These are phyloP conservation scores for Epinotia nisella DNA, from an alignment of 2,888 invertebrate genomes.

Conservation along the genomic window DNA sequence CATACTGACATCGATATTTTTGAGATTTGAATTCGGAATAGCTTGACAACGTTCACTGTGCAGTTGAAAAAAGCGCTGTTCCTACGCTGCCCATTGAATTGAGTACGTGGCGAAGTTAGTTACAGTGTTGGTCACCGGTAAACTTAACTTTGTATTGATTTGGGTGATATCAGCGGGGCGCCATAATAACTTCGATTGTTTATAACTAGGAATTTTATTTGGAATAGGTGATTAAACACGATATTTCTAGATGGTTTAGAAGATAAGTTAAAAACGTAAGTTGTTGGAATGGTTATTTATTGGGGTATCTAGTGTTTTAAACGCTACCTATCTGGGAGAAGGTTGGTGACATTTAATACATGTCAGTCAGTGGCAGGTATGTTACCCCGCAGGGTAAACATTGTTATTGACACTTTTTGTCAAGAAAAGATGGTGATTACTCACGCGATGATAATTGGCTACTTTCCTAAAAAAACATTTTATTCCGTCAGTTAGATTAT, in stretches of 20 bases:
- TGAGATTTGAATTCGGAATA: conserved; percentile 13
- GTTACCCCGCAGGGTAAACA: too few relatives aligned
- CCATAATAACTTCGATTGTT: conserved; percentile 19
- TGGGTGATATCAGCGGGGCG: conserved; percentile 6
- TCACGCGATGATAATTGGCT: too few relatives aligned
- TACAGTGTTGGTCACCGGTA: not conserved
- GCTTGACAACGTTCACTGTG: not conserved
- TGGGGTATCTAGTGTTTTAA: too few relatives aligned
- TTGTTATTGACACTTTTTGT: too few relatives aligned
- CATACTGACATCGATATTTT: not conserved
- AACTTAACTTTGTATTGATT: conserved; percentile 25
- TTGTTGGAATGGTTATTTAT: too few relatives aligned
- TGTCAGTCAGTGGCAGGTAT: too few relatives aligned
- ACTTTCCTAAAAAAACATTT: too few relatives aligned
- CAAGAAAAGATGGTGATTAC: too few relatives aligned
- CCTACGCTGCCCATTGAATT: not conserved
- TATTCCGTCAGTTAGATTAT: too few relatives aligned
- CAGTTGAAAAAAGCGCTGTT: not conserved
- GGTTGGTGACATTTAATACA: too few relatives aligned
- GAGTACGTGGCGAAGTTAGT: not conserved
- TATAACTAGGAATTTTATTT: conserved; percentile 21
- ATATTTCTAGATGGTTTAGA: conserved; percentile 14
- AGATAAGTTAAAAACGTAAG: not conserved
- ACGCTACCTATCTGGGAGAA: too few relatives aligned
- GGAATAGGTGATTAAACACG: not conserved